Conservation (phyloP, 2,113 vertebrate species). For the Syrrhaptes paradoxus region DNA sequence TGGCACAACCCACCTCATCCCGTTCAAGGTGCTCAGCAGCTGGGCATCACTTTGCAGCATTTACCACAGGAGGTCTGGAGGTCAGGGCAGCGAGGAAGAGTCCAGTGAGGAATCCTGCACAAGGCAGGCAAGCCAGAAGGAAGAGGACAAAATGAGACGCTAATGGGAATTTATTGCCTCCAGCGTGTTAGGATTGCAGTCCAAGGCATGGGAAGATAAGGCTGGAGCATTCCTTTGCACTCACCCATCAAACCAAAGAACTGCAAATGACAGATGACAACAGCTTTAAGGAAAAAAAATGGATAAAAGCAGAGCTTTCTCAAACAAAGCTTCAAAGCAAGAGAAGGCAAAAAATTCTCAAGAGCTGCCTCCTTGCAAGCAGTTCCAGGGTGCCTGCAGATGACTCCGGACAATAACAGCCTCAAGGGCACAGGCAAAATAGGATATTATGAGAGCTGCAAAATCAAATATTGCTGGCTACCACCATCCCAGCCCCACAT, state of each 20-base stretch:
- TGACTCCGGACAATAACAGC: background rate
- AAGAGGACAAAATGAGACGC: background rate
- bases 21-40: background rate
- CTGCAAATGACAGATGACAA: constrained; percentile 1
- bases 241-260: background rate
- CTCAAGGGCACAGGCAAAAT: background rate
- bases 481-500: background rate
- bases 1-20: background rate
- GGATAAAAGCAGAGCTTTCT: constrained; percentile 11
- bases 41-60: background rate
- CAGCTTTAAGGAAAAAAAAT: background rate
- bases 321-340: constrained; percentile 19
- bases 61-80: background rate
- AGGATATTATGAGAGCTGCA: background rate
- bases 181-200: background rate
- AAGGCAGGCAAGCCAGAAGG: background rate
- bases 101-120: background rate
- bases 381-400: background rate
- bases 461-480: constrained; percentile 21
- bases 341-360: background rate
- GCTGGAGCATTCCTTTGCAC: background rate
- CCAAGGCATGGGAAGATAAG: background rate
- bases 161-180: background rate
- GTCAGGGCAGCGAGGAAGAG: background rate
- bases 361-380: background rate